These are phyloP conservation scores for Pseudoips prasinana DNA, from an alignment of 2,888 invertebrate genomes.

Conservation along the genomic window DNA sequence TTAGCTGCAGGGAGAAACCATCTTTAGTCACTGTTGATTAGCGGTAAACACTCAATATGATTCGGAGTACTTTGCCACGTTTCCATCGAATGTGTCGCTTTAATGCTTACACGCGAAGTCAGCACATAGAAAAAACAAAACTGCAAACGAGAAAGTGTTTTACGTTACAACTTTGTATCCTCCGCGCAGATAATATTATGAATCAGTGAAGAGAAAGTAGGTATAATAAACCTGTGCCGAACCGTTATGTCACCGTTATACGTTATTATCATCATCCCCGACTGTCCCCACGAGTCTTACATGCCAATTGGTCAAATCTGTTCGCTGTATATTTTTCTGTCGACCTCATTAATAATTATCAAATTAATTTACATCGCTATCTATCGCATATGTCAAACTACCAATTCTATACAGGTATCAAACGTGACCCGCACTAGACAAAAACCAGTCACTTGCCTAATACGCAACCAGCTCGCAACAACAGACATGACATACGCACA, in stretches of 20 bases:
- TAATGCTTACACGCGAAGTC: not conserved
- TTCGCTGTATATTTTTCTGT: no score
- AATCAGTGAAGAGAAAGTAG: conserved; percentile 36
- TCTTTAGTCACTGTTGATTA: conserved; percentile 32
- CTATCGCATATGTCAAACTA: no score
- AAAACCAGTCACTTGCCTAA: conserved; percentile 33
- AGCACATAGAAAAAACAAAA: conserved; percentile 19
- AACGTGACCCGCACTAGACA: no score
- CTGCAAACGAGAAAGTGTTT: conserved; percentile 34
- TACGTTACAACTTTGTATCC: conserved; percentile 21
- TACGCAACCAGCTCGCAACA: conserved; percentile 23
- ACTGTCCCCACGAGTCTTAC: not conserved
- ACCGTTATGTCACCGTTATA: conserved; percentile 26
- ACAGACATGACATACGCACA: conserved; percentile 27
- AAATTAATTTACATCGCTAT: no score
- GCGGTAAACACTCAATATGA: no score
- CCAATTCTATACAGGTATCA: no score
- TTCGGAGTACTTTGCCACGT: no score
- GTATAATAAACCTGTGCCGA: conserved; percentile 22
- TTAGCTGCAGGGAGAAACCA: conserved; percentile 43
- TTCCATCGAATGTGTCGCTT: no score
- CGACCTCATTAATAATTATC: no score
- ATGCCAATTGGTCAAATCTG: no score
- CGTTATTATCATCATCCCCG: conserved; percentile 15
- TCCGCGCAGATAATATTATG: conserved; percentile 27